Evolutionary conservation across 2,888 invertebrate genomes (phyloP).

Genomic region (Rhingia campestris): DNA sequence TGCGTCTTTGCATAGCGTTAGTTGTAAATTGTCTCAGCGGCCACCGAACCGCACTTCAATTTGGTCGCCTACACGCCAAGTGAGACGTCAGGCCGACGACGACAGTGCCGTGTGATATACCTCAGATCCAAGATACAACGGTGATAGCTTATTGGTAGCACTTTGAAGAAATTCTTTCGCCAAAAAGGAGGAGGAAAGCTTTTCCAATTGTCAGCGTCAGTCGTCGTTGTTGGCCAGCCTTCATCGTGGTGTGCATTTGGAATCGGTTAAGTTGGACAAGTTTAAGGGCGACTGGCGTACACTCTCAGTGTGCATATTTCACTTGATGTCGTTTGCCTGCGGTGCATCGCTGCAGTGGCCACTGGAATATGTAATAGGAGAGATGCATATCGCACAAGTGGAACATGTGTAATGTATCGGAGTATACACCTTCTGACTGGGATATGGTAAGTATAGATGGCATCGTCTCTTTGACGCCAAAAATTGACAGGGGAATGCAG

Average conservation of each 20-base stretch:
- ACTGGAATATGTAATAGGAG: conserved; percentile 61
- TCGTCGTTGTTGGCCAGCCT: neutral
- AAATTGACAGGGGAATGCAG: conserved; percentile 60
- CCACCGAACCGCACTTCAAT: conserved; percentile 13
- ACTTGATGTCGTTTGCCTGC: conserved; percentile 17
- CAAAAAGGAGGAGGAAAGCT: conserved; percentile 36
- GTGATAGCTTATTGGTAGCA: neutral
- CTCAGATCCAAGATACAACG: conserved; percentile 41
- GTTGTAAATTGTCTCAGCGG: conserved; percentile 53
- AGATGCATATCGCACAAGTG: conserved; percentile 59
- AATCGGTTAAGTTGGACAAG: conserved; percentile 54
- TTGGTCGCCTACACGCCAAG: conserved; percentile 37
- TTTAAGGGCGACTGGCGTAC: conserved; percentile 65
- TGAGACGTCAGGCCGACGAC: conserved; percentile 69
- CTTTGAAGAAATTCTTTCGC: conserved; percentile 10
- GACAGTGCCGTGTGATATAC: conserved; percentile 50
- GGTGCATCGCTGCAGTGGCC: conserved; percentile 51
- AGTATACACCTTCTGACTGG: conserved; percentile 22
- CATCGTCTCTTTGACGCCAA: conserved; percentile 63
- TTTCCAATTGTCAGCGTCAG: conserved; percentile 2
- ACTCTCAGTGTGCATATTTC: conserved; percentile 42
- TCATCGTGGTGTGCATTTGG: conserved; percentile 44
- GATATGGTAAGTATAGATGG: conserved; percentile 20
- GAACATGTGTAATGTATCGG: conserved; percentile 53
- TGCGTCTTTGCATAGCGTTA: conserved; percentile 67